Evolutionary conservation across 2,888 invertebrate genomes (phyloP).

Genomic region (Polymixis flavicincta): DNA sequence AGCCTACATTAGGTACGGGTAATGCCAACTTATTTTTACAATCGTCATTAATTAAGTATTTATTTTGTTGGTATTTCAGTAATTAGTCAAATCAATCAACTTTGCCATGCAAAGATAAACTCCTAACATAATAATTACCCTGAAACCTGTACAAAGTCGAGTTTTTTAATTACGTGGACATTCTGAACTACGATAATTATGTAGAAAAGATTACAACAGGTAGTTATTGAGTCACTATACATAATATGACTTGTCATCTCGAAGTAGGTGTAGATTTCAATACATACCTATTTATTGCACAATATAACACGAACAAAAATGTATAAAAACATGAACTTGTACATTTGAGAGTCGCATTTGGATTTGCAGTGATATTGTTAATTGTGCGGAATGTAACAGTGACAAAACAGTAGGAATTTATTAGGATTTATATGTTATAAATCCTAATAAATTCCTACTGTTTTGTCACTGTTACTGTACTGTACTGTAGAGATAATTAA

Average conservation of each 20-base stretch:
- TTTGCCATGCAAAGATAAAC: conserved; percentile 8
- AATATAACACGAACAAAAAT: conserved; percentile 4
- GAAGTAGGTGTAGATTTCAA: conserved; percentile 12
- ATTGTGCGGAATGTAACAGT: background rate
- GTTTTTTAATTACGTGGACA: background rate
- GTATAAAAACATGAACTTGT: background rate
- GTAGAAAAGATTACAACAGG: conserved; percentile 23
- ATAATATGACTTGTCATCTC: conserved; percentile 19
- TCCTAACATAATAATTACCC: background rate
- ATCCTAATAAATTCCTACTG: too few relatives aligned
- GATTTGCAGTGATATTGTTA: conserved; percentile 6
- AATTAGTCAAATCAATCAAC: background rate
- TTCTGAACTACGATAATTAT: conserved; percentile 5
- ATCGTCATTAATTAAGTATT: background rate
- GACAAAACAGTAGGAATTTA: conserved; percentile 4
- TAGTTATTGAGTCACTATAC: conserved; percentile 30
- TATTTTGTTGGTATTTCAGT: background rate
- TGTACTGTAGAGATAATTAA: too few relatives aligned
- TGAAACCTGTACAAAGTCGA: conserved; percentile 27
- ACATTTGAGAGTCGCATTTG: background rate
- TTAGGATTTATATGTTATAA: background rate
- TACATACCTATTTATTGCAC: conserved; percentile 24
- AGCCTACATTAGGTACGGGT: background rate
- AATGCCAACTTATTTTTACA: background rate
- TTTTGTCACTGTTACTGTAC: too few relatives aligned